phyloP scores from a whole-genome alignment of 2,113 vertebrate species.

The Anolis carolinensis region DNA sequence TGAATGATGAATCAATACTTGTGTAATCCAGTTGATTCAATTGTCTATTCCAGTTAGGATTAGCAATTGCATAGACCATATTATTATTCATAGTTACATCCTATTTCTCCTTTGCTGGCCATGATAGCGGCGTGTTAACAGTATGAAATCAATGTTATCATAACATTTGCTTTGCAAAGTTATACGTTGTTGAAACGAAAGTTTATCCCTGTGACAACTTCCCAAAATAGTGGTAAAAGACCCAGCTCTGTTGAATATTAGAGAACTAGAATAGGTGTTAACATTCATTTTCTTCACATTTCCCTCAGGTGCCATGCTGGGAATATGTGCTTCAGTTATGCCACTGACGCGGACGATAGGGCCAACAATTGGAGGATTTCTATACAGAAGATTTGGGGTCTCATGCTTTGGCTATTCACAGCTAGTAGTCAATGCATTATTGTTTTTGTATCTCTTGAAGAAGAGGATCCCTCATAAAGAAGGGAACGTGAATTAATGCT shows the following conservation, averaged over 20 bases:
- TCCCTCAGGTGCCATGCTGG: conserved; percentile 90
- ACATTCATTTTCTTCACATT: background rate
- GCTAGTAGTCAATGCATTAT: conserved; percentile 73
- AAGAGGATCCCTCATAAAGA: conserved; percentile 43
- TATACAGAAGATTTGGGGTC: conserved; percentile 86
- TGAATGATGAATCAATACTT: too few relatives aligned
- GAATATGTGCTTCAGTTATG: conserved; percentile 86
- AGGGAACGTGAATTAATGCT: conserved; percentile 45
- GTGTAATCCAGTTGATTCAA: too few relatives aligned
- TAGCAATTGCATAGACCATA: too few relatives aligned
- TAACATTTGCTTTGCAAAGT: background rate
- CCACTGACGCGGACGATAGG: conserved; percentile 86
- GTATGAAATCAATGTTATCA: background rate
- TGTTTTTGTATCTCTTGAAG: conserved; percentile 80
- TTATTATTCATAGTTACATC: too few relatives aligned
- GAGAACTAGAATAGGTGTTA: background rate
- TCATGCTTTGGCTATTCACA: conserved; percentile 86
- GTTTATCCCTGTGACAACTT: background rate
- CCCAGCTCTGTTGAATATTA: background rate
- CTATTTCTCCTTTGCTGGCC: too few relatives aligned
- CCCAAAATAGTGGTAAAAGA: background rate
- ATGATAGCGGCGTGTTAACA: too few relatives aligned
- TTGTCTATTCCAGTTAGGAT: too few relatives aligned
- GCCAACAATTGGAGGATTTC: conserved; percentile 85
- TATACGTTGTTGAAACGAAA: background rate